Conservation (phyloP, 2,797 vertebrate genomes). For the Cheirogaleus major region DNA sequence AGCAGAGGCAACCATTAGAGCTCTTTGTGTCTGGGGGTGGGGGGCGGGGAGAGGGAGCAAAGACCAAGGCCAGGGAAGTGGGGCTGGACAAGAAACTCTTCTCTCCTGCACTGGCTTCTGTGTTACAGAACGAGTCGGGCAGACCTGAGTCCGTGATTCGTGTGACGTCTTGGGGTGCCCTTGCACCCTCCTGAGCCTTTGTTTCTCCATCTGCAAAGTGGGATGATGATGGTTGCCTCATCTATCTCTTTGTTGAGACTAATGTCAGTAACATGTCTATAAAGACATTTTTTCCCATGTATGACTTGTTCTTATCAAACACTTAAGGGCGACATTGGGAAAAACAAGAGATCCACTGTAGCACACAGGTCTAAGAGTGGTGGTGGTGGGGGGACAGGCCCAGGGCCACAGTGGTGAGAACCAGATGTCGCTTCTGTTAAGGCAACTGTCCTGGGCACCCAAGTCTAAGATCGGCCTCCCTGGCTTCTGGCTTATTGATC, state of each 20-base stretch:
- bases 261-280: background rate
- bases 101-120: background rate
- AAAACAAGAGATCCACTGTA: background rate
- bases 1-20: background rate
- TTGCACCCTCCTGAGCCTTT: background rate
- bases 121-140: background rate
- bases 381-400: too few relatives aligned
- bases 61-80: background rate
- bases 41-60: rapidly evolving
- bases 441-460: background rate
- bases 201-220: background rate
- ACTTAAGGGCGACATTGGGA: background rate
- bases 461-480: background rate
- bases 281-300: background rate
- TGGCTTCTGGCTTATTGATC: background rate
- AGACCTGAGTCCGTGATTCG: background rate
- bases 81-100: background rate
- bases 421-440: background rate
- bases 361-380: too few relatives aligned
- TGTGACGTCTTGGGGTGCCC: background rate
- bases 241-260: background rate
- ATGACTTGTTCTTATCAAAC: background rate
- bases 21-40: rapidly evolving
- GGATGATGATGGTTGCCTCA: background rate
- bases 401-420: background rate